Evolutionary conservation across 2,888 invertebrate genomes (phyloP), one percentile per base, ranked within the genome.

Genomic region (Tinea semifulvella): DNA sequence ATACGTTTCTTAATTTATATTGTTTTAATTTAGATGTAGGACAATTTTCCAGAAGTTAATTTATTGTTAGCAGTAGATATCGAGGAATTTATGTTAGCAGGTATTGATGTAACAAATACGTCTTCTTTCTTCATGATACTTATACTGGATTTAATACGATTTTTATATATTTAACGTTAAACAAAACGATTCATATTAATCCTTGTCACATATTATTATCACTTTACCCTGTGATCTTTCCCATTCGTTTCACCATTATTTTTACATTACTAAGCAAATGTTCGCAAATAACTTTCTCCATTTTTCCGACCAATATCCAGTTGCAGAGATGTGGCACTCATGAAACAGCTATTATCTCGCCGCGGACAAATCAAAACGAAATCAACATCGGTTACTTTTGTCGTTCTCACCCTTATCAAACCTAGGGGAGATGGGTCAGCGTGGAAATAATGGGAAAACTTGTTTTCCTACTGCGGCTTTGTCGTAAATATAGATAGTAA

Each of bases 321-420:
- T 19, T 55, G 54, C 52, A 59, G 58, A 52, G 58, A 67, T 19
- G 35, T 8, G 31, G 44, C 8, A 63, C 62, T 74, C 65, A 73
- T 74, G 62, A 74, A 74, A 73, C 63, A 63, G 61, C 61, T 66
- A 72, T 76, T 73, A 76, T 74, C 67, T 63, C 57, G 50, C 58
- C 56, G 65, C 56, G 68, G 65, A 68, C 63, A 62, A 72, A 77
- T 79, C 75, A 75, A 79, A 79, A 68, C 56, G 62, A 68, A 75
- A 77, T 80, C 75, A 76, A 65, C 75, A 72, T 75, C 63, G 66
- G 68, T 72, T 75, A 74, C 69, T 69, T 71, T 65, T 64, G 68
- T 61, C 65, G 55, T 63, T 63, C 60, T 56, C 64, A 69, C 74
- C 71, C 75, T 73, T 74, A 71, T 74, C 73, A 73, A 65, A 59